Evolutionary conservation across 2,113 vertebrate genomes (phyloP).

Genomic region (Campylomormyrus numenius): DNA sequence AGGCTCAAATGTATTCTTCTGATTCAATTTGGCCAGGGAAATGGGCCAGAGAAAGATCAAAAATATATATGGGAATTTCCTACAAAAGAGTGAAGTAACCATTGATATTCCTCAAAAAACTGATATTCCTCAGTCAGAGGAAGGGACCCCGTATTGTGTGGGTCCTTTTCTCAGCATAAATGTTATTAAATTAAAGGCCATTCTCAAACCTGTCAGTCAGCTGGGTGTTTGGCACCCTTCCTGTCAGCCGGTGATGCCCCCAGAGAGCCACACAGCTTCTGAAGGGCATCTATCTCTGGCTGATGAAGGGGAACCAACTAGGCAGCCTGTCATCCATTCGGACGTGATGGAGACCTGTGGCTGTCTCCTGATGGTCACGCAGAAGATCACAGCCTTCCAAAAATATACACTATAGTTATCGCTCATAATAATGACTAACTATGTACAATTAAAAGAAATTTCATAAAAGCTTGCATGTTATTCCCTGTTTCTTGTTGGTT

Average conservation of each 20-base stretch:
- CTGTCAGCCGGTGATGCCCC: slow-evolving; percentile 3
- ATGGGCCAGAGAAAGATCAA: neutral
- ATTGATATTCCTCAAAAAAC: neutral
- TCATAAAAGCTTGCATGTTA: neutral
- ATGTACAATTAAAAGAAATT: neutral
- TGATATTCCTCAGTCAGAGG: neutral
- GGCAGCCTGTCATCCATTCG: neutral
- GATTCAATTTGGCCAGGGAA: neutral
- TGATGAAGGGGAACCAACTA: neutral
- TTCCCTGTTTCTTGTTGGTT: neutral
- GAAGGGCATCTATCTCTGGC: neutral
- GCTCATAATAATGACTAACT: neutral
- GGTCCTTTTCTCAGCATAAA: neutral
- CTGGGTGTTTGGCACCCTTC: neutral
- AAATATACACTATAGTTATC: neutral
- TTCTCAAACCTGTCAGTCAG: neutral
- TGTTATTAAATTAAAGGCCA: slow-evolving; percentile 4
- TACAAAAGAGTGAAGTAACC: neutral
- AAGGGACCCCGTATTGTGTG: neutral
- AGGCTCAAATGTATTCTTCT: neutral
- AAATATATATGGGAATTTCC: neutral
- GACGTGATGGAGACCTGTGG: neutral
- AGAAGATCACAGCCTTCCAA: neutral
- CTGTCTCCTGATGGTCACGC: neutral
- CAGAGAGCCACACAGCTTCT: neutral